Base-by-base conservation (phyloP, 2,113 vertebrate species). In the Australoheros scitulus region DNA sequence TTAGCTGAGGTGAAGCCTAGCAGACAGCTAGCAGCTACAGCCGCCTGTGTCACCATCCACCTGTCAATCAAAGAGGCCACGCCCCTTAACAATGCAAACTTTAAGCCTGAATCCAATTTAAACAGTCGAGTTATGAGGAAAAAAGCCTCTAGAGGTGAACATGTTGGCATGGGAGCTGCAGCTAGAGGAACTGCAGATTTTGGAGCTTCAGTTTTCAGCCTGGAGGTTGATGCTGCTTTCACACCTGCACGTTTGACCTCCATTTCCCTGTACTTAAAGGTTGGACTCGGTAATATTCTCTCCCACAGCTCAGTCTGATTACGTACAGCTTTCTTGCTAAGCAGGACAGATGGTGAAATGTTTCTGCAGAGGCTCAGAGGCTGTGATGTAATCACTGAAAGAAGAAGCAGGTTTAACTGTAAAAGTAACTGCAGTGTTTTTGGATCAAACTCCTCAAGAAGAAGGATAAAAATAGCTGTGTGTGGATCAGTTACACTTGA, bases 261-360 rank as follows among this genome's bases (percentile, higher is more conserved):
- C 1, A 3, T 50, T 43, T 24, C 2, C 18, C 41, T 70, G 64
- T 11, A 65, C 6, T 41, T 41, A 47, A 47, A 68, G 63, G 38
- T n/a, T 15, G 63, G 7, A 0, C n/a, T 18, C 38, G 18, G 41
- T 68, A 26, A 26, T 6, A 47, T 41, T 24, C 22, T 26, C n/a
- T 2, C 0, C 24, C 17, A 32, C 8, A 24, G 11, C 11, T 24
- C 26, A 1, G 15, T 6, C 15, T 4, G 65, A 52, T 52, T 50
- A 26, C 5, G 1, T 50, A 0, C 24, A 70, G 65, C 65, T 70
- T 32, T 0, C 17, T 43, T 70, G 43, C 43, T 29, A 22, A 50
- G 29, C 24, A 47, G 43, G 5, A 29, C 41, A 1, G 24, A 70
- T 70, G 64, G 43, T 29, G 65, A 70, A 24, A 70, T 70, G 18